These are phyloP conservation scores for Sinonovacula constricta DNA, from an alignment of 1,140 invertebrate genomes.

Conservation along the genomic window DNA sequence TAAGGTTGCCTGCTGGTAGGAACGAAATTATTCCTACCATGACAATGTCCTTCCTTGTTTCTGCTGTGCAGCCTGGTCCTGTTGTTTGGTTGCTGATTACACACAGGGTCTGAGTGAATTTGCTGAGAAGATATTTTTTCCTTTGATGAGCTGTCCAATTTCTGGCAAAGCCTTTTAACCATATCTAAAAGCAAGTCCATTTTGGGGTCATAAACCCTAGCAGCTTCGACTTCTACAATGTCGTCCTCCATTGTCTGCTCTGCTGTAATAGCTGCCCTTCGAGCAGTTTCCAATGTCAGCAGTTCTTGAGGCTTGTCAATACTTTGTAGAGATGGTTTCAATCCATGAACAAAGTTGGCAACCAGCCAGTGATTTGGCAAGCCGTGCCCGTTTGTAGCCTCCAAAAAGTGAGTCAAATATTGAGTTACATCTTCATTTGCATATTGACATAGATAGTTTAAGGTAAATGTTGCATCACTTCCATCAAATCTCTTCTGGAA, in stretches of 20 bases:
- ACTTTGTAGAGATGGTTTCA: background rate
- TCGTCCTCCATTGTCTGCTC: background rate
- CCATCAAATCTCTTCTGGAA: conserved; percentile 16
- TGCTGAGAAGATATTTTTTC: too few relatives aligned
- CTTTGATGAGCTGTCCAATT: too few relatives aligned
- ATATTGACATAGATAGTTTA: background rate
- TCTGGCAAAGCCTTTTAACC: too few relatives aligned
- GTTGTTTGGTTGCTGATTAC: too few relatives aligned
- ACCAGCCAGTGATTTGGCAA: conserved; percentile 9
- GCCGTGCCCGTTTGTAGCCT: background rate
- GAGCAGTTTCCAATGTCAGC: background rate
- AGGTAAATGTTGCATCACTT: background rate
- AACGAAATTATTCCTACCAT: too few relatives aligned
- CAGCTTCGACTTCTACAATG: too few relatives aligned
- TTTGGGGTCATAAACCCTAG: too few relatives aligned
- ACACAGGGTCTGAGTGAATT: too few relatives aligned
- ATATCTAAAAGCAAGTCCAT: too few relatives aligned
- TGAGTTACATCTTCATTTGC: background rate
- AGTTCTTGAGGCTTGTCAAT: conserved; percentile 19
- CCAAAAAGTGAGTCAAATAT: background rate
- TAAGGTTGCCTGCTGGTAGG: too few relatives aligned
- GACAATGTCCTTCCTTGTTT: too few relatives aligned
- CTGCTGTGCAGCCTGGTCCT: too few relatives aligned
- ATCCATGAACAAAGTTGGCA: background rate
- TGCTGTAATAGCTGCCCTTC: conserved; percentile 11